Evolutionary conservation across 2,113 vertebrate genomes (phyloP), one percentile per base, ranked within the genome.

Genomic region (Eretmochelys imbricata): DNA sequence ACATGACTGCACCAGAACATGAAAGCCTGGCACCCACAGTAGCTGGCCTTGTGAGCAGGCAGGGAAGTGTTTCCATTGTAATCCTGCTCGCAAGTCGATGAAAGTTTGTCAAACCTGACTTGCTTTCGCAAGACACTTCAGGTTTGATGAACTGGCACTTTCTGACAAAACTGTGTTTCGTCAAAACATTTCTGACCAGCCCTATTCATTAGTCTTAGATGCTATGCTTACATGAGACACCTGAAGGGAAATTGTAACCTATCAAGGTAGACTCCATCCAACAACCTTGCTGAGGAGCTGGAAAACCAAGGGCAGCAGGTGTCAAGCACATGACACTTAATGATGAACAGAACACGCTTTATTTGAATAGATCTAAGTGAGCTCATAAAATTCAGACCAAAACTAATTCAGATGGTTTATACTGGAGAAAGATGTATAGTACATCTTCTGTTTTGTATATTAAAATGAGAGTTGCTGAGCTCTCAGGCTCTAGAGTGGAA

Each of bases 361-460:
- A 88, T 22, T 42, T 89, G 9, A 82, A 80, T 62, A 93, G 90
- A 93, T 84, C 38, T 57, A 94, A 89, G 96, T 92, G 46, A 92
- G 11, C 46, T 95, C 72, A 84, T 51, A 87, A 95, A 92, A 95
- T 95, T 95, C 90, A 92, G 87, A 80, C 93, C 83, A 91, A 85
- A 42, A 80, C 72, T 88, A 93, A 93, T 94, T 89, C 87, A 88
- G 72, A 19, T 91, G 88, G 12, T 94, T 94, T 79, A 69, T 95
- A 20, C 10, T 88, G 62, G 86, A 91, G 27, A 80, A 91, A 93
- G 83, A 9, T 50, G 84, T 92, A 86, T 46, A 93, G 78, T 85
- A 65, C 29, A 78, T 78, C 62, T 80, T 95, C 5, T 80, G 4
- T 17, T 85, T n/a, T 87, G n/a, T 24, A 84, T 84, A 48, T 78